These are phyloP conservation scores for Bombus balteatus DNA, from an alignment of 1,140 invertebrate species.

Conservation along the genomic window DNA sequence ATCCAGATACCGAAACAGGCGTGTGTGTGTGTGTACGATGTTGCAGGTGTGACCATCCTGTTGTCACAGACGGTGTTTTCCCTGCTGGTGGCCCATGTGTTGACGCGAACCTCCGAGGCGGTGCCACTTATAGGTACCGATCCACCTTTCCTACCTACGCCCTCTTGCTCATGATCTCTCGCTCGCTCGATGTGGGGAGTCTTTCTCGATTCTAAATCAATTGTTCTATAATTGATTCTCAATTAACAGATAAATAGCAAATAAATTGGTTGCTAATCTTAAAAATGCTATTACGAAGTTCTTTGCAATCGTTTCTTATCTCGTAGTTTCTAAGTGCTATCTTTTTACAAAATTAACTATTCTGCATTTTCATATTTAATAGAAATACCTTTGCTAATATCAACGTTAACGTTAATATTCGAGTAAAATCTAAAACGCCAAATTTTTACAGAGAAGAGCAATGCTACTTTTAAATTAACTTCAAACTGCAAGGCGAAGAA, in stretches of 20 bases:
- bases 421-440: background rate
- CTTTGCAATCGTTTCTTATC: background rate
- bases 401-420: background rate
- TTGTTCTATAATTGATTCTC: background rate
- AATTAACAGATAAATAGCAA: background rate
- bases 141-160: conserved; percentile 60
- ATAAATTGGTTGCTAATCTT: background rate
- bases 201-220: background rate
- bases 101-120: conserved; percentile 98
- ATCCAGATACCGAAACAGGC: conserved; percentile 63
- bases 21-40: conserved; percentile 82
- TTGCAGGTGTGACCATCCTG: conserved; percentile 99
- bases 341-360: background rate
- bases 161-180: conserved; percentile 13
- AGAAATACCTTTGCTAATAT: no score
- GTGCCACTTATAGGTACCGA: conserved; percentile 97
- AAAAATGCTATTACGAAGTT: no score
- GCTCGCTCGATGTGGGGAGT: conserved; percentile 26
- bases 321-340: background rate
- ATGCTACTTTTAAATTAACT: background rate
- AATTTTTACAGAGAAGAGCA: no score
- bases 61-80: conserved; percentile 99
- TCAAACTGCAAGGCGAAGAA: no score
- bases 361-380: background rate
- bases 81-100: conserved; percentile 97